Percentiles rank a stretch among this genome's conserved stretches.
phyloP scores from a whole-genome alignment of 2,888 invertebrate species.

The Drosophila macrospina region DNA sequence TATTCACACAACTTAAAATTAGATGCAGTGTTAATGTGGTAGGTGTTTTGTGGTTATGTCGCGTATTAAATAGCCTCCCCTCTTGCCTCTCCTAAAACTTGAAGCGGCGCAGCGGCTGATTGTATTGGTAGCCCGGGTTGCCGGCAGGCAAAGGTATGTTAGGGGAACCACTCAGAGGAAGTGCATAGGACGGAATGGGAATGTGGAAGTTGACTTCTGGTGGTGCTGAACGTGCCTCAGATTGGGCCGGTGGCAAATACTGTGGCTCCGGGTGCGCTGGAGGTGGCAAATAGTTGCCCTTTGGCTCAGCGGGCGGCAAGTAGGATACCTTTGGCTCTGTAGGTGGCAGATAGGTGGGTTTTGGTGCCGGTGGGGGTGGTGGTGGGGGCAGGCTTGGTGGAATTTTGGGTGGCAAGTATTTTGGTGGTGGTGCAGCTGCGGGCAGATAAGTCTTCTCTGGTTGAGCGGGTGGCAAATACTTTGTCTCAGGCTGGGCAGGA shows the following conservation, averaged over 20 bases:
- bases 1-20: constrained; percentile 54
- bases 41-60: constrained; percentile 2
- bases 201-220: constrained; percentile 60
- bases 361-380: constrained; percentile 57
- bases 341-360: constrained; percentile 47
- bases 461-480: constrained; percentile 30
- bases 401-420: constrained; percentile 57
- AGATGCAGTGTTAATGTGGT: constrained; percentile 42
- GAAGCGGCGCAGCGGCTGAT: constrained; percentile 63
- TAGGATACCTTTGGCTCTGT: constrained; percentile 43
- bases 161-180: constrained; percentile 57
- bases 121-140: constrained; percentile 71
- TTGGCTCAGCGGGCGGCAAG: constrained; percentile 49
- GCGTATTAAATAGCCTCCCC: constrained; percentile 21
- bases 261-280: constrained; percentile 23
- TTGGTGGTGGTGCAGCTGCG: constrained; percentile 25
- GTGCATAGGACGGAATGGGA: constrained; percentile 80
- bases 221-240: constrained; percentile 37
- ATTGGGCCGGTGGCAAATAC: constrained; percentile 43
- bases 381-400: constrained; percentile 49
- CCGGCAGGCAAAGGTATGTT: constrained; percentile 36
- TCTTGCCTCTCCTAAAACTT: constrained; percentile 41
- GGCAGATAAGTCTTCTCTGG: constrained; percentile 30
- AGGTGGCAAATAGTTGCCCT: constrained; percentile 44
- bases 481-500: constrained; percentile 27